These are phyloP conservation scores for Trichechus manatus DNA, from an alignment of 2,113 vertebrate species.

Conservation along the genomic window DNA sequence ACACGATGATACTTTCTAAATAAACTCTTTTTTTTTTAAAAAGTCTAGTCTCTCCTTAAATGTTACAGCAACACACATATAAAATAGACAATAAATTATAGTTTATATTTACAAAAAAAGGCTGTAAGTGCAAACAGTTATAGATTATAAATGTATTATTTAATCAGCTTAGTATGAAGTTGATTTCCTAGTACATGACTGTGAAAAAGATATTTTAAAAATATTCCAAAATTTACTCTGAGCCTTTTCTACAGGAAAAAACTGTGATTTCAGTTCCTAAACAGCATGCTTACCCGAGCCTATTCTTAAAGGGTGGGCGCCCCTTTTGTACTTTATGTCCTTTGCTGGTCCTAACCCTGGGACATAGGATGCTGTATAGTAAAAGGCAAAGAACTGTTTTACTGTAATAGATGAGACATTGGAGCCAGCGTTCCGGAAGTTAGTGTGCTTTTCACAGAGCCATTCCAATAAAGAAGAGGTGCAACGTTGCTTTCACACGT, in stretches of 20 bases:
- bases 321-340: neutral
- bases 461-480: neutral
- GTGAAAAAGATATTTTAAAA: slow-evolving; percentile 83
- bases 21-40: slow-evolving; percentile 86
- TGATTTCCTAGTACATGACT: slow-evolving; percentile 76
- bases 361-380: accelerated
- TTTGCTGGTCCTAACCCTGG: neutral
- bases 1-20: slow-evolving; percentile 90
- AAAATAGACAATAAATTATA: slow-evolving; percentile 91
- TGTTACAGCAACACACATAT: slow-evolving; percentile 87
- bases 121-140: slow-evolving; percentile 76
- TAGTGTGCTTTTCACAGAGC: neutral
- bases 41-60: slow-evolving; percentile 86
- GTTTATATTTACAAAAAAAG: slow-evolving; percentile 90
- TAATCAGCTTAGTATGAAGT: slow-evolving; percentile 83
- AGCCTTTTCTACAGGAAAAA: slow-evolving; percentile 61
- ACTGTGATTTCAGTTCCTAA: neutral
- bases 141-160: slow-evolving; percentile 81
- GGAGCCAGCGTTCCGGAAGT: neutral
- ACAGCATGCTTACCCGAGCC: neutral
- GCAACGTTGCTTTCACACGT: neutral
- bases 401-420: neutral
- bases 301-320: neutral
- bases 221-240: slow-evolving; percentile 68
- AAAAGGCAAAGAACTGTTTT: neutral